Base-by-base conservation (phyloP, 1,140 invertebrate genomes). In the Drosophila orosa region DNA sequence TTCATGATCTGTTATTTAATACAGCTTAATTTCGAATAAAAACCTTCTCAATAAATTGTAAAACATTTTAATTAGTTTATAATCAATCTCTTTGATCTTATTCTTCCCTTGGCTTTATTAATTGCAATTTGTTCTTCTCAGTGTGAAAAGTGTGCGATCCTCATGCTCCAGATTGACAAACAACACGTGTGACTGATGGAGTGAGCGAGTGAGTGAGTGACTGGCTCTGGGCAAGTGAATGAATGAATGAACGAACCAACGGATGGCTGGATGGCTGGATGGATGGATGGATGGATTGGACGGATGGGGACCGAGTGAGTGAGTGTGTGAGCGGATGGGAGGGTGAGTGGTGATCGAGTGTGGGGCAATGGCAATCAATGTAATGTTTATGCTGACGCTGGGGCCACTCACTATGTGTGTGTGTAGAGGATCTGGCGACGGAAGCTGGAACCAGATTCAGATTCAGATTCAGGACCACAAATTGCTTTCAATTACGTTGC, bases 401-500 rank as follows among this genome's bases (percentile, higher is more conserved):
- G 15, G 55, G 40, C 57, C 60, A 44, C 42, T 44, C 42, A 57
- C 37, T 48, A 33, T 12, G 35, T 35, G 24, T 24, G 44, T 15
- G 44, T 9, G 13, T 15, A 10, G 8, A n/a, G 44, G 33, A 19
- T 33, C 33, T 62, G 44, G 42, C 17, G 62, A 45, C 61, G 25
- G 37, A 25, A 60, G 57, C 56, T 29, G 55, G 58, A 65, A 60
- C 58, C 63, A 66, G 80, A 55, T 50, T 19, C 58, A 62, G 74
- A 57, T 47, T n/a, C 56, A 40, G 61, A 57, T 47, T 75, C 82
- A 78, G 84, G 65, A 68, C 84, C 84, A 82, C 84, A 87, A 87
- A 87, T 87, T 87, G 84, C 84, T 87, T 87, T 87, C 84, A 87
- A 87, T 87, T 89, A 87, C 80, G 84, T 84, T 87, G 84, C 84